Percentiles rank a stretch among this genome's conserved stretches.
These are phyloP conservation scores for Pachyseris speciosa DNA, from an alignment of 64 coral and sea anemone genomes.

Conservation along the genomic window DNA sequence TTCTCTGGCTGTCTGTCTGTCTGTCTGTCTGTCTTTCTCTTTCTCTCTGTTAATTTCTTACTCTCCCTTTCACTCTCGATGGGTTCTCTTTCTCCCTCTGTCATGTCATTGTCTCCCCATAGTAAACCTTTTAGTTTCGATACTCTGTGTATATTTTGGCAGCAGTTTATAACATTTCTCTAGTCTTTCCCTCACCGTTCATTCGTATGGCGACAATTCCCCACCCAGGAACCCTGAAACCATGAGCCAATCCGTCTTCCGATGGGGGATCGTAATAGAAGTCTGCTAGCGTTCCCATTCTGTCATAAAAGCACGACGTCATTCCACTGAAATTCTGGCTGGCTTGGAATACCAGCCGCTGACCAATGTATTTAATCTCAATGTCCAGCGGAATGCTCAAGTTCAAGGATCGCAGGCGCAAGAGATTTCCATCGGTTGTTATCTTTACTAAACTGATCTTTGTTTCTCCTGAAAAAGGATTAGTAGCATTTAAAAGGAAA, in stretches of 20 bases:
- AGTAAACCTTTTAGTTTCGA: too few species aligned
- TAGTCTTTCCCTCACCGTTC: background rate
- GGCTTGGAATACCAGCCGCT: slow-evolving; percentile 39
- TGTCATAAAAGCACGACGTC: background rate
- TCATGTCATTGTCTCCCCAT: too few species aligned
- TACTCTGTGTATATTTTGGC: too few species aligned
- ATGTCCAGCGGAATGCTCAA: background rate
- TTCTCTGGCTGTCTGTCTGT: too few species aligned
- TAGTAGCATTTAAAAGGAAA: background rate
- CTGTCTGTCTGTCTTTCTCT: too few species aligned
- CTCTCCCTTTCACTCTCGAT: too few species aligned
- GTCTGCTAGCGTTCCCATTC: background rate
- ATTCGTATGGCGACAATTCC: background rate
- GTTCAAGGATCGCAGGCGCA: background rate
- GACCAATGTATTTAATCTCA: slow-evolving; percentile 15
- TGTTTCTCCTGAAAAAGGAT: background rate
- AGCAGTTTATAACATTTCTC: too few species aligned
- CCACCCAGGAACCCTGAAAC: background rate
- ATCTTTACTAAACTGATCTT: background rate
- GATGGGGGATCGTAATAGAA: slow-evolving; percentile 30
- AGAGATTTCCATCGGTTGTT: background rate
- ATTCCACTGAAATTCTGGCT: background rate
- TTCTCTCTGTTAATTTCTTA: too few species aligned
- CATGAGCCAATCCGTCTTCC: background rate
- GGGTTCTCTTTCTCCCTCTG: too few species aligned